phyloP scores from a whole-genome alignment of 2,797 vertebrate genomes.

The Melanotaenia nigrans region DNA sequence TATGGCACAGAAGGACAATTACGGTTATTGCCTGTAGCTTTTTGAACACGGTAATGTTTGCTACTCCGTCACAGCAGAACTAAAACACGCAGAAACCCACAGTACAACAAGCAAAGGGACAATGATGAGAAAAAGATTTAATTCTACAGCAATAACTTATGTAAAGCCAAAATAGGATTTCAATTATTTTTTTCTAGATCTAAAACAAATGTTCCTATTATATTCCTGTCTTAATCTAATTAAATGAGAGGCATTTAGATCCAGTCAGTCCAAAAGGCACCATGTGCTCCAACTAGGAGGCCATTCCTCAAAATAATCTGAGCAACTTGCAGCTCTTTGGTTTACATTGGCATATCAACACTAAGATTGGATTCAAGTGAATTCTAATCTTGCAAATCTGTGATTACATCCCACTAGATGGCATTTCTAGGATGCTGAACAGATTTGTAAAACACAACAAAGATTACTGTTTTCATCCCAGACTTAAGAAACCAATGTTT shows the following conservation, averaged over 20 bases:
- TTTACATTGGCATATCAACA: not conserved
- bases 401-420: not conserved
- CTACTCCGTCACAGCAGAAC: conserved; percentile 28
- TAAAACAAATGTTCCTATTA: not conserved
- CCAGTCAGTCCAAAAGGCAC: not conserved
- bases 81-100: not conserved
- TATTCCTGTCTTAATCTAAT: conserved; percentile 2
- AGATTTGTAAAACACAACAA: not conserved
- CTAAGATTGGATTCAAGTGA: conserved; percentile 6
- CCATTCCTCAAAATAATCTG: conserved; percentile 14
- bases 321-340: conserved; percentile 11
- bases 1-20: conserved; percentile 56
- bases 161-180: not conserved
- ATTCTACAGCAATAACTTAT: not conserved
- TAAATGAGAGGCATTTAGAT: not conserved
- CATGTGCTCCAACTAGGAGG: conserved; percentile 1
- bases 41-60: conserved; percentile 36
- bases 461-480: not conserved
- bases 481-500: not conserved
- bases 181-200: not conserved
- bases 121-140: not conserved
- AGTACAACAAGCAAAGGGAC: conserved; percentile 23
- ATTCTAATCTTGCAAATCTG: conserved; percentile 2
- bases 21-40: conserved; percentile 48
- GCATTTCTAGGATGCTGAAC: not conserved